A percentile compares a stretch with the other conserved stretches of the same genome.
Conservation (phyloP, 2,888 invertebrate genomes). For the Synergus laeviventris region DNA sequence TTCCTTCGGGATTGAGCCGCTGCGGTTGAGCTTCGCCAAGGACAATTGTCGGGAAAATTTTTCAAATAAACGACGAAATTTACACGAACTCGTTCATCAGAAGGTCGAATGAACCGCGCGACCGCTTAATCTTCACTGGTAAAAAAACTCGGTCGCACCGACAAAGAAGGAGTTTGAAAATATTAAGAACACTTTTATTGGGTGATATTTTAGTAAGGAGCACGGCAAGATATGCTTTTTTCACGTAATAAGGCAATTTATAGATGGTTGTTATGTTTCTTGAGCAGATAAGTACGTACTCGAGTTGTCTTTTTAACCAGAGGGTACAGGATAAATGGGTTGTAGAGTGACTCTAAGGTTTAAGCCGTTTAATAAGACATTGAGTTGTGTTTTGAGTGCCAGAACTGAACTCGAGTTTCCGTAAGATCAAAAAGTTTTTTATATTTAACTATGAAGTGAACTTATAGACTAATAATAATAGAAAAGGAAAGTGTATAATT, state of each 20-base stretch:
- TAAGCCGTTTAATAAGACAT: too few relatives aligned
- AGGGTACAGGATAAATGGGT: neutral
- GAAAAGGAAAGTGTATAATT: too few relatives aligned
- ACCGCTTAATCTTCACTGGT: constrained; percentile 16
- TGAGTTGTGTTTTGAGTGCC: neutral
- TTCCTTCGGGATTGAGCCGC: constrained; percentile 13
- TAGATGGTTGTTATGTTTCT: neutral
- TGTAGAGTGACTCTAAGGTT: neutral
- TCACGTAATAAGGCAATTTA: neutral
- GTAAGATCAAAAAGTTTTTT: neutral
- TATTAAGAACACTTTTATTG: constrained; percentile 13
- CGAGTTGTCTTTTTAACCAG: neutral
- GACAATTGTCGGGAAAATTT: constrained; percentile 1
- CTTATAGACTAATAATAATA: neutral
- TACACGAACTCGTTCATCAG: constrained; percentile 1
- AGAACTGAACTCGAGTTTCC: neutral
- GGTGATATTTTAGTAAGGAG: constrained; percentile 1
- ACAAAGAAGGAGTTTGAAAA: neutral
- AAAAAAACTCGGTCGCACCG: neutral
- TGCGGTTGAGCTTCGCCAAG: constrained; percentile 6
- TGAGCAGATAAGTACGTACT: constrained; percentile 5
- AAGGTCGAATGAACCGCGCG: constrained; percentile 1
- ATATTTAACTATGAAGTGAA: neutral
- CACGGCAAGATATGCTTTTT: neutral
- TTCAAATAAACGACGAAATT: constrained; percentile 10